Conservation (phyloP, 2,797 vertebrate species). For the Peromyscus attwateri region DNA sequence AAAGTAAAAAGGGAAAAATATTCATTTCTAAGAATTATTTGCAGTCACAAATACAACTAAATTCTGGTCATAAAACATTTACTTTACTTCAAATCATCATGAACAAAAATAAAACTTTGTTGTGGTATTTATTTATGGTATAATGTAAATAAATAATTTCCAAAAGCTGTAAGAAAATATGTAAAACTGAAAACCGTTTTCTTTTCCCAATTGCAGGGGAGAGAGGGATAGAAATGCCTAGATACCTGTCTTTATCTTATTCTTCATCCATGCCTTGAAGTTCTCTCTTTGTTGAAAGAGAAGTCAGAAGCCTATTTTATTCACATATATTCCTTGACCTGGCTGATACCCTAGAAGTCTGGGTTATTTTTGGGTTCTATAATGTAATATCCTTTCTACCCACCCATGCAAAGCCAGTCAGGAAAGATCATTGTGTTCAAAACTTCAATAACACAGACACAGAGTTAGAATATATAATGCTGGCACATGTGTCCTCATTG, state of each 20-base stretch:
- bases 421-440: conserved; percentile 73
- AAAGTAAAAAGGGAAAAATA: conserved; percentile 81
- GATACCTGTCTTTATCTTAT: not conserved
- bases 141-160: conserved; percentile 77
- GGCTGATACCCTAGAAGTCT: not conserved
- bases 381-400: not conserved
- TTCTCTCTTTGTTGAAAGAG: not conserved
- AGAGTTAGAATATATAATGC: conserved; percentile 79
- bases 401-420: conserved; percentile 50
- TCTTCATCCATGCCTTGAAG: not conserved
- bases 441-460: conserved; percentile 68
- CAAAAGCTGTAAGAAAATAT: conserved; percentile 7
- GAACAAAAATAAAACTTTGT: conserved; percentile 75
- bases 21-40: conserved; percentile 79
- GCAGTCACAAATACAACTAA: conserved; percentile 74
- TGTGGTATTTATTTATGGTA: conserved; percentile 75
- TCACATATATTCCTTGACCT: conserved; percentile 28
- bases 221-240: conserved; percentile 14
- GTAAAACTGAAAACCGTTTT: conserved; percentile 69
- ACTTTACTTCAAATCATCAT: conserved; percentile 81
- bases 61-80: conserved; percentile 79
- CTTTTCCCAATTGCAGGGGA: conserved; percentile 1
- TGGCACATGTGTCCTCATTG: conserved; percentile 82
- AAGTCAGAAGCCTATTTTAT: conserved; percentile 58
- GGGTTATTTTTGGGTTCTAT: not conserved